Base-by-base conservation (phyloP, 1,140 invertebrate species). In the Hyles vespertilio region DNA sequence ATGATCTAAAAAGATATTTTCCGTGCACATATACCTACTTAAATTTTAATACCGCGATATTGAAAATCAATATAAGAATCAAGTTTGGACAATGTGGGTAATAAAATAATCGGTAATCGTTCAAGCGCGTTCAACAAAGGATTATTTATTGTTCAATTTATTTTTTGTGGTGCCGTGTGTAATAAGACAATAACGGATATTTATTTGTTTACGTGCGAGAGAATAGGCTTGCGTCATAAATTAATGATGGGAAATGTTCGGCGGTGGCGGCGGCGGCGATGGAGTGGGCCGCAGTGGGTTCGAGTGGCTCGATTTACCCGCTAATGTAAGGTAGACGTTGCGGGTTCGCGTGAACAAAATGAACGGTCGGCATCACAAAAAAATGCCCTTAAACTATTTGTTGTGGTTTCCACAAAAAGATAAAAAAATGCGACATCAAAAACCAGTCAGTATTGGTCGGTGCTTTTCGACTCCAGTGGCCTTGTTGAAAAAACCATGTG, bases 391-490 rank as follows among this genome's bases (percentile, higher is more conserved):
- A 78, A 79, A 78, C 78, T 81, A 84, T 86, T 86, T 84, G 81
- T 86, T 81, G 76, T 81, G 74, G 82, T 80, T 81, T 81, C 67
- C 72, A 78, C 67, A 81, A 81, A 77, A 74, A 72, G 63, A 80
- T 69, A 85, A 81, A 84, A 84, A 84, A 84, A 84, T 73, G 63
- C 58, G 70, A 72, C 75, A 79, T 77, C 77, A 74, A 79, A 84
- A 89, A 81, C 82, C 77, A 87, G 84, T 84, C 82, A 81, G 77
- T 72, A 87, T 89, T 87, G 83, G 84, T 82, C 82, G 85, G 80
- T 80, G 77, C 75, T 83, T 86, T 88, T 84, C 78, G 78, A 84
- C 74, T 84, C 63, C 77, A 69, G 70, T 82, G 76, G 72, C 81
- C 70, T 84, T 81, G 70, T 84, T 84, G 68, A 89, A 89, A 88